phyloP scores from a whole-genome alignment of 2,888 invertebrate species.

The Leptopilina drosophilae region DNA sequence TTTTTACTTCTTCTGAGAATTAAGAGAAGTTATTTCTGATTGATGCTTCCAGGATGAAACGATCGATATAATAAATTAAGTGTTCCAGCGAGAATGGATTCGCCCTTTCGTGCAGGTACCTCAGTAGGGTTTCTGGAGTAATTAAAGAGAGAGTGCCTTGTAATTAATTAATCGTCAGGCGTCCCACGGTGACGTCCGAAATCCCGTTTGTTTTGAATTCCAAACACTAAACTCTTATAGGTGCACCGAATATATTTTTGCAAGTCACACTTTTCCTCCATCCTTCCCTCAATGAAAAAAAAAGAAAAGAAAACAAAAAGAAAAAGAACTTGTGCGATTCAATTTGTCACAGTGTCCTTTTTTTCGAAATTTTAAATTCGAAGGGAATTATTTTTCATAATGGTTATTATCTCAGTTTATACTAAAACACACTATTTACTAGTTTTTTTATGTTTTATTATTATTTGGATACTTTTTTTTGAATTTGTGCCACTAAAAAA shows the following conservation, averaged over 20 bases:
- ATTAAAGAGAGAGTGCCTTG: constrained; percentile 64
- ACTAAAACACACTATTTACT: too few species aligned
- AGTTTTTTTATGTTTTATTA: too few species aligned
- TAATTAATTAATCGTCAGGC: constrained; percentile 64
- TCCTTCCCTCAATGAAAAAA: background rate
- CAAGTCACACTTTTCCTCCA: constrained; percentile 16
- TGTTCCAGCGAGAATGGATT: constrained; percentile 33
- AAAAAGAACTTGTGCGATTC: background rate
- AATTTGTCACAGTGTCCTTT: background rate
- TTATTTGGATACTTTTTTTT: too few species aligned
- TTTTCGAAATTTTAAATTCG: background rate
- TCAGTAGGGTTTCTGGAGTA: constrained; percentile 58
- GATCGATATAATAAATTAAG: constrained; percentile 39
- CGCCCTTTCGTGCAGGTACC: constrained; percentile 43
- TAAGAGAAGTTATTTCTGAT: constrained; percentile 26
- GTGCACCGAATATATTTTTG: background rate
- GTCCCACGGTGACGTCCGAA: constrained; percentile 49
- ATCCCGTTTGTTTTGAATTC: constrained; percentile 42
- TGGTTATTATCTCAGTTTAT: too few species aligned
- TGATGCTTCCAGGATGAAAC: constrained; percentile 24
- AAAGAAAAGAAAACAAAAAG: too few species aligned
- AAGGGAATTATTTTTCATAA: too few species aligned
- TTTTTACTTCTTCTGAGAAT: too few species aligned
- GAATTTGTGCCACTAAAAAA: too few species aligned
- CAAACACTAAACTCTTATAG: background rate